Conservation (phyloP, 2,113 vertebrate species). For the Dromaius novaehollandiae region DNA sequence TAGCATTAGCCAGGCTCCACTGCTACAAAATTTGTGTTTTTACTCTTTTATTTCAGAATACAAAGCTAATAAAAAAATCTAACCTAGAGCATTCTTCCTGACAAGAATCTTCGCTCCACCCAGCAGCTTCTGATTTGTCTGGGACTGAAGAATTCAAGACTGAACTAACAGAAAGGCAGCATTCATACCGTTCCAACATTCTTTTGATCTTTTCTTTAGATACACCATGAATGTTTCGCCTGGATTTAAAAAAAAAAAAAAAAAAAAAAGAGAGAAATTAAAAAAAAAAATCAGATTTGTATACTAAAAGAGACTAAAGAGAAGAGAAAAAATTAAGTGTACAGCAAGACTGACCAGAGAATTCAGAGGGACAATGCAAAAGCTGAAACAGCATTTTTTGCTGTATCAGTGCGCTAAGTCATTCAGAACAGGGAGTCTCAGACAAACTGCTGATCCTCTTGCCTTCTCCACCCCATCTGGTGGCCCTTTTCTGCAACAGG, state of each 20-base stretch:
- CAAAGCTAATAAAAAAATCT: constrained; percentile 6
- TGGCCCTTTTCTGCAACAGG: neutral
- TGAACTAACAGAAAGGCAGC: constrained; percentile 83
- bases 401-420: neutral
- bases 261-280: neutral
- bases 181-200: constrained; percentile 90
- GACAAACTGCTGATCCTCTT: neutral
- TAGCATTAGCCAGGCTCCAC: neutral
- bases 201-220: constrained; percentile 87
- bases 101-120: constrained; percentile 47
- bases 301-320: neutral
- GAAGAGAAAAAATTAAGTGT: neutral
- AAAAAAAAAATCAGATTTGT: neutral
- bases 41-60: neutral
- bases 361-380: neutral
- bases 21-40: neutral
- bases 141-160: constrained; percentile 85
- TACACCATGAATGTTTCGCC: constrained; percentile 88
- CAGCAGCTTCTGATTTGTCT: constrained; percentile 61
- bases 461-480: neutral
- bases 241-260: constrained; percentile 57
- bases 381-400: neutral
- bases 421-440: neutral
- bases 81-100: constrained; percentile 68
- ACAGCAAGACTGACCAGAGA: neutral